Evolutionary conservation across 1,140 invertebrate genomes (phyloP), one percentile per base, ranked within the genome.

Genomic region (Anastrepha obliqua): DNA sequence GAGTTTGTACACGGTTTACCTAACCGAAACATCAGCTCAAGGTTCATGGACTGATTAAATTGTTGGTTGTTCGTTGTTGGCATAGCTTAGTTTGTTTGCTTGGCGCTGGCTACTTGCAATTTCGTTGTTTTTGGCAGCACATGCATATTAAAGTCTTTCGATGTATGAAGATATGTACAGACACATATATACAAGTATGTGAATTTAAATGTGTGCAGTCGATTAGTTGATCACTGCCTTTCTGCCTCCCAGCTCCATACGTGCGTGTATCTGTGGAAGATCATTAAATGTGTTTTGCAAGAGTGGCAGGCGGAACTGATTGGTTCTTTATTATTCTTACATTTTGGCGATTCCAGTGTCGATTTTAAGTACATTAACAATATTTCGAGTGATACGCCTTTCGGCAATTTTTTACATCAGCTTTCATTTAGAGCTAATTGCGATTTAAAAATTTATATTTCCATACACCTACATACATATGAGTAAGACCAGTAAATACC

Each of bases 21-120:
- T 58, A 55, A 81, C 74, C 74, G 44, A 81, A 81, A 81, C 74
- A 81, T 81, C 47, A 81, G 47, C 74, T 58, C 74, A 81, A 81
- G 74, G 74, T 81, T 81, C 74, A 51, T 81, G 74, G 51, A 81
- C 47, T 81, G 74, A 81, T 81, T 81, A 81, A 55, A 81, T 58
- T 81, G 74, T 81, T 81, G 47, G 74, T 58, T 81, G 74, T 81
- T 81, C n/a, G 74, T 58, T 81, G 74, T 81, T 81, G 17, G 74
- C 74, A 55, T 55, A 81, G 47, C 47, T 55, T 8, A 55, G 47
- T 20, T 20, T 81, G 47, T 81, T 81, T 81, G n/a, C 74, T 81
- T 81, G 44, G 47, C 47, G 51, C 44, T 81, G 42, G 74, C 47
- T 55, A 55, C 17, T 55, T 29, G 74, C 51, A 13, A 81, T 81